Evolutionary conservation across 2,888 invertebrate species (phyloP).

Genomic region (Synergus itoensis): DNA sequence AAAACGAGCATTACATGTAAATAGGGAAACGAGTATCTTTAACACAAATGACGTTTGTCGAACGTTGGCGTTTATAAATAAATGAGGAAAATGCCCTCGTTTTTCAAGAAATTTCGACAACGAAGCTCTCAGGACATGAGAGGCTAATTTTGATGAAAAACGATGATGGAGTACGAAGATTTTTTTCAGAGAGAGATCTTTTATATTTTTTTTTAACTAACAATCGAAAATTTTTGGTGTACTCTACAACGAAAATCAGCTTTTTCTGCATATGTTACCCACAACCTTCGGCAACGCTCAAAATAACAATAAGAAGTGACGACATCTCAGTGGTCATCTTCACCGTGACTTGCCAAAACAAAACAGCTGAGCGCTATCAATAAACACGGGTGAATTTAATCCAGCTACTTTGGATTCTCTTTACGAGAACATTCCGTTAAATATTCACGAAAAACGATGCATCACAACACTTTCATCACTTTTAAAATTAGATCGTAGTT

Average conservation of each 20-base stretch:
- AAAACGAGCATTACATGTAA: conserved; percentile 14
- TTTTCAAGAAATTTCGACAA: background rate
- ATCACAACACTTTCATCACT: background rate
- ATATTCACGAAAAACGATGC: background rate
- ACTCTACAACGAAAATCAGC: conserved; percentile 35
- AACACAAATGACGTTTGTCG: conserved; percentile 4
- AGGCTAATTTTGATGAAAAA: no score
- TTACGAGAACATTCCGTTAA: conserved; percentile 15
- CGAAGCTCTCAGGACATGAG: background rate
- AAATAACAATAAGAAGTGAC: conserved; percentile 72
- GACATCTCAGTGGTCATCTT: conserved; percentile 57
- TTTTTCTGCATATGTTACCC: conserved; percentile 32
- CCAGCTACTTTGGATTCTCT: conserved; percentile 41
- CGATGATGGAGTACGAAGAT: no score
- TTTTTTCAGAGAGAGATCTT: no score
- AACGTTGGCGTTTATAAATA: conserved; percentile 13
- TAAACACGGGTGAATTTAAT: conserved; percentile 65
- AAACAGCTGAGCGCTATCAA: conserved; percentile 74
- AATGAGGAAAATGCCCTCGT: background rate
- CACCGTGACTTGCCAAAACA: conserved; percentile 65
- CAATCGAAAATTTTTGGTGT: background rate
- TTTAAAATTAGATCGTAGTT: background rate
- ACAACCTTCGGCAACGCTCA: conserved; percentile 70
- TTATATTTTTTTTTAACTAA: no score
- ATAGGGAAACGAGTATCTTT: conserved; percentile 9